phyloP scores from a whole-genome alignment of 1,140 invertebrate species.

The Oryzaephilus surinamensis region DNA sequence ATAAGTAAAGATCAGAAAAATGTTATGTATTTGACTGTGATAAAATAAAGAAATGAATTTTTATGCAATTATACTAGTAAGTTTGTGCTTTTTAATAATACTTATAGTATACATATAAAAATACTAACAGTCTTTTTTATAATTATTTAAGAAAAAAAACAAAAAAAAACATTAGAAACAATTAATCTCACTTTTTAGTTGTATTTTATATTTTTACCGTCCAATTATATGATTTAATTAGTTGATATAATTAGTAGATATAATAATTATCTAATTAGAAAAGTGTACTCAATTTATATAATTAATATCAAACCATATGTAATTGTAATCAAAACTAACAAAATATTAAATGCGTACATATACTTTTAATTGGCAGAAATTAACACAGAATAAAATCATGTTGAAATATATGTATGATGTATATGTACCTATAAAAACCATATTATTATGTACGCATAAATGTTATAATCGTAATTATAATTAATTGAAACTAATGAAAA shows the following conservation, averaged over 20 bases:
- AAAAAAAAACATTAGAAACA: background rate
- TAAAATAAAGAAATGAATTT: constrained; percentile 8
- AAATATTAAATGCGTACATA: too few species aligned
- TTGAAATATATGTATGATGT: too few species aligned
- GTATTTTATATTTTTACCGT: constrained; percentile 3
- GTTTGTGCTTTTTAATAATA: constrained; percentile 9
- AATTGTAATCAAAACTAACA: too few species aligned
- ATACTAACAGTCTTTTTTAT: too few species aligned
- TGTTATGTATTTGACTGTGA: constrained; percentile 8
- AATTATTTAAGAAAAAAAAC: background rate
- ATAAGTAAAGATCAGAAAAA: constrained; percentile 4
- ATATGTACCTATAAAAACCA: too few species aligned
- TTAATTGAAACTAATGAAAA: too few species aligned
- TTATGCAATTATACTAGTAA: constrained; percentile 18
- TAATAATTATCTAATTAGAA: background rate
- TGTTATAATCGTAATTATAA: too few species aligned
- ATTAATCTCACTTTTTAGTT: background rate
- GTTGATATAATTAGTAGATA: background rate
- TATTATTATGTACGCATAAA: too few species aligned
- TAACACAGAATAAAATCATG: too few species aligned
- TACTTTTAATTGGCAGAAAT: too few species aligned
- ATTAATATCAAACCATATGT: too few species aligned
- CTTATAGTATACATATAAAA: constrained; percentile 4
- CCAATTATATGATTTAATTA: background rate
- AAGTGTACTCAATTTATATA: background rate